Base-by-base conservation (phyloP, 2,888 invertebrate genomes). In the Acleris holmiana region DNA sequence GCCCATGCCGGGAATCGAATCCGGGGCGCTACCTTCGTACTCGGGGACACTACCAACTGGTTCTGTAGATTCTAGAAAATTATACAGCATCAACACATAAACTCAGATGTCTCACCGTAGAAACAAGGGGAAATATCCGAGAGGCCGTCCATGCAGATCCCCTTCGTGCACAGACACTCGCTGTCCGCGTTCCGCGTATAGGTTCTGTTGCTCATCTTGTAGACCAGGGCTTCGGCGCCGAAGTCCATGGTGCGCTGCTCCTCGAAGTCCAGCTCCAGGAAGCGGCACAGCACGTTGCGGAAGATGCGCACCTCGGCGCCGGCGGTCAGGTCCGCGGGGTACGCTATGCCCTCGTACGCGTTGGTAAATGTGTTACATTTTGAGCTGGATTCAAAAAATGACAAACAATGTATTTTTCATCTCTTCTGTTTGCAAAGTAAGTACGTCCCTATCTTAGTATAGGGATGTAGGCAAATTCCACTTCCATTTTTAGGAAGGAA, bases 261-360 rank as follows among this genome's bases (percentile, higher is more conserved):
- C 0, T 76, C 66, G 65, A 80, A 88, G 21, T 84, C 80, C 40
- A 89, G 68, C 69, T 88, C 94, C 46, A 97, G 75, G 0, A 95
- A 93, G 51, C 97, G 93, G 81, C 98, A 98, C 76, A 98, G 95
- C 0, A 96, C 94, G 72, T 95, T 94, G 23, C 97, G 93, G 83
- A 95, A 98, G 7, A 97, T 79, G 17, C 93, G 85, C 68, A 97
- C 90, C 0, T 84, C 79, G 0, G 88, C 89, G 0, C 89, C 91
- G 23, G 89, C 83, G 4, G 84, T 82, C 58, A 97, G 75, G 53
- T 94, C 86, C 1, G 93, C 84, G 0, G 97, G 96, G 73, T 96
- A 97, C 1, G 95, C 81, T 0, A 95, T 93, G 0, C 96, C 97
- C 79, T 97, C 97, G 69, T 94, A 95, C 0, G 93, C 80, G 18